Percentiles rank a stretch among this genome's conserved stretches.
phyloP scores from a whole-genome alignment of 2,888 invertebrate genomes.

The Hymenopus coronatus region DNA sequence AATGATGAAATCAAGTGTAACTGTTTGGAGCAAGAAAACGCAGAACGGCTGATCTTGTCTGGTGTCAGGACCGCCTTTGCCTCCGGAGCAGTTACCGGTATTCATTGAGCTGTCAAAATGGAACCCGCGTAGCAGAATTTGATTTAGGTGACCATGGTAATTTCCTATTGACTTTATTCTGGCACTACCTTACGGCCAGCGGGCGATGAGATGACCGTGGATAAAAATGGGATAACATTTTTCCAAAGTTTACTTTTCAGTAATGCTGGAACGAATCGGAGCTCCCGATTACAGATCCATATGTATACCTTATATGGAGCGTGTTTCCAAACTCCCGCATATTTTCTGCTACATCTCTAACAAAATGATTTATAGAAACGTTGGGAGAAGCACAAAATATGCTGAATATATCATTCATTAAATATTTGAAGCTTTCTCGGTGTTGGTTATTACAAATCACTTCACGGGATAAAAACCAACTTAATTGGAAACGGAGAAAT shows the following conservation, averaged over 20 bases:
- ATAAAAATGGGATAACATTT: background rate
- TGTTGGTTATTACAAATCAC: no score
- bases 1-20: background rate
- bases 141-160: background rate
- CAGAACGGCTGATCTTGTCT: background rate
- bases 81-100: background rate
- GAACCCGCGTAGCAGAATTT: background rate
- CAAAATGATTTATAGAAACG: no score
- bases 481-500: no score
- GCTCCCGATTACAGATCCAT: no score
- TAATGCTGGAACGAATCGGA: background rate
- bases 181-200: background rate
- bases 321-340: no score
- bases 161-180: background rate
- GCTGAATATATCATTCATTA: no score
- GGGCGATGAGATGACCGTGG: background rate
- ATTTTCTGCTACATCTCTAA: no score
- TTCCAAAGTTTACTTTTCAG: background rate
- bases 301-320: no score
- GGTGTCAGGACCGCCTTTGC: background rate
- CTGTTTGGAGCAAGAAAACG: background rate
- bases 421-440: no score
- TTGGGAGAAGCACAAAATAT: no score
- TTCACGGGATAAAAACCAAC: no score
- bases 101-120: background rate